phyloP scores from a whole-genome alignment of 2,113 vertebrate species.

The Brachionichthys hirsutus region DNA sequence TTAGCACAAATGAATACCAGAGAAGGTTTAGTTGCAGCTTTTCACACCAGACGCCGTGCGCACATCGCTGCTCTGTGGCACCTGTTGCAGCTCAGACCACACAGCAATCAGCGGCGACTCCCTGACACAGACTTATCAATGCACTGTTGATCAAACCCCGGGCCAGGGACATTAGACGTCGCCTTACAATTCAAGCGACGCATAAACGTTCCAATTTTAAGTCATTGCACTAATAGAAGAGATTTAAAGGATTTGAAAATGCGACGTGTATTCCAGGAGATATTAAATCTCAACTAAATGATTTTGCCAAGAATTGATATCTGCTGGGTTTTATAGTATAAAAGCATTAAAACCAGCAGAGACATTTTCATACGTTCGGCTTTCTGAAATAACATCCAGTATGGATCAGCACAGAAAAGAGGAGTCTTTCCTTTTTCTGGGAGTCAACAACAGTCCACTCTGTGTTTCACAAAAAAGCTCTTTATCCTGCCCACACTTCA shows the following conservation, averaged over 20 bases:
- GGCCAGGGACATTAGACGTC: conserved; percentile 4
- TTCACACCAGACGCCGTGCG: neutral
- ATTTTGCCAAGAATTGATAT: no score
- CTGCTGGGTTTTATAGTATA: no score
- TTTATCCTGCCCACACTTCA: conserved; percentile 86
- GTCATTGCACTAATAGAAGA: neutral
- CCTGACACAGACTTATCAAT: conserved; percentile 14
- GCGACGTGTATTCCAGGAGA: no score
- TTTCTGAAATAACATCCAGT: conserved; percentile 70
- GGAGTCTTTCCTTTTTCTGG: conserved; percentile 74
- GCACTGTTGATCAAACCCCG: conserved; percentile 13
- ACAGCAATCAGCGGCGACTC: conserved; percentile 8
- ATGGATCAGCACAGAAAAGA: conserved; percentile 73
- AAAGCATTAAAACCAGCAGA: conserved; percentile 4
- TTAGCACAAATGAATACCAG: neutral
- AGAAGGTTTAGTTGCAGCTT: conserved; percentile 1
- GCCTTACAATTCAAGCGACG: conserved; percentile 4
- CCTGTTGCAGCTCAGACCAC: conserved; percentile 31
- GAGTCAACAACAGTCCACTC: conserved; percentile 65
- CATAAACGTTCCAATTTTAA: neutral
- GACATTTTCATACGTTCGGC: neutral
- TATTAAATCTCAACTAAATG: no score
- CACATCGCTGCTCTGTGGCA: conserved; percentile 16
- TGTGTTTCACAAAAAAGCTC: conserved; percentile 83
- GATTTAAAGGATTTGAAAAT: no score